Percentiles rank a stretch among this genome's conserved stretches.
Conservation (phyloP, 2,113 vertebrate species). For the Corydoras maculifer region DNA sequence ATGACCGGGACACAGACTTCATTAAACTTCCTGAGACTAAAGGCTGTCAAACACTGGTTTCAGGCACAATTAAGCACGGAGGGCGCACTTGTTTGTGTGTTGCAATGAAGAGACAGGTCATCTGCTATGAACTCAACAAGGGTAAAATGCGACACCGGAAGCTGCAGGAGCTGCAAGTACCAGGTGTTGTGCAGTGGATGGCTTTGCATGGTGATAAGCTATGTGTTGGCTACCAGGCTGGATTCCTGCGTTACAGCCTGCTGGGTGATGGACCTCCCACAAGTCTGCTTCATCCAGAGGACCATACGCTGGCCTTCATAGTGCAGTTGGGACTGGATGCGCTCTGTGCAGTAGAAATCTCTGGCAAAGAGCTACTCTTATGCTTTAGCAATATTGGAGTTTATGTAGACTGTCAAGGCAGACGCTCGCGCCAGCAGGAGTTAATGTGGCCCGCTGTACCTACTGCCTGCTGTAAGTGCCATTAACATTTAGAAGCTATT, state of each 20-base stretch:
- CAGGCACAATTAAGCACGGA: conserved; percentile 77
- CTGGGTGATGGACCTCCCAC: conserved; percentile 73
- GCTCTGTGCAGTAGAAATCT: conserved; percentile 93
- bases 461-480: conserved; percentile 83
- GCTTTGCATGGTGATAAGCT: conserved; percentile 87
- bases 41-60: conserved; percentile 84
- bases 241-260: conserved; percentile 56
- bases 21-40: conserved; percentile 89
- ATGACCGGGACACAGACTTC: conserved; percentile 87
- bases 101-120: conserved; percentile 91
- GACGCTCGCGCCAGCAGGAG: conserved; percentile 92
- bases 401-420: conserved; percentile 94
- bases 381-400: conserved; percentile 94
- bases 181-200: conserved; percentile 89
- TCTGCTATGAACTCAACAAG: conserved; percentile 89
- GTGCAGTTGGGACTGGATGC: conserved; percentile 82
- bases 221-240: conserved; percentile 80
- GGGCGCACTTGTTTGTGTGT: conserved; percentile 87
- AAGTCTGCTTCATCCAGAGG: conserved; percentile 84
- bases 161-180: conserved; percentile 85
- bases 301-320: conserved; percentile 93
- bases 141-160: conserved; percentile 84
- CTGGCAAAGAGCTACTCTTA: conserved; percentile 92
- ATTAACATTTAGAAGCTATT: no score
- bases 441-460: conserved; percentile 93